Evolutionary conservation across 1,140 invertebrate genomes (phyloP), one percentile per base, ranked within the genome.

Genomic region (Sarcophaga bullata): DNA sequence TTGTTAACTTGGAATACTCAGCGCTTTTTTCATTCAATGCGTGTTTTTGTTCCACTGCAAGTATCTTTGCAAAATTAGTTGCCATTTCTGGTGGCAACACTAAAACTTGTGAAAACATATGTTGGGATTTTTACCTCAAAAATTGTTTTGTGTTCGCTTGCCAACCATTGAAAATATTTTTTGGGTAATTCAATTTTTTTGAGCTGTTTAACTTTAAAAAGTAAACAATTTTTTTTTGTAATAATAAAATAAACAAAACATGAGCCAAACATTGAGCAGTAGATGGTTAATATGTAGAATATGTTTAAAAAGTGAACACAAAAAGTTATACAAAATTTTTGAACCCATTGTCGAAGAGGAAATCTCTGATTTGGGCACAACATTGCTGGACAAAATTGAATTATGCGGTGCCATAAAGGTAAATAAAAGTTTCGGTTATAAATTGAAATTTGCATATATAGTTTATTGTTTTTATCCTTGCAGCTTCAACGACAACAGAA

Each of bases 311-410:
- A 58, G 82, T 13, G 85, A 86, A 5, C 83, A 85, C 46, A 83
- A 83, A 9, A 86, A 87, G n/a, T 82, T 86, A 10, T 83, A 84
- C 58, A 15, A 84, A 85, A 81, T 81, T 86, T 50, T 82, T 83
- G 1, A 76, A 76, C 9, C 48, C n/a, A 0, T 81, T 85, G 47
- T 37, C 19, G 72, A 47, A 11, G 78, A 81, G 54, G 37, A 82
- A 73, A 82, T 81, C 19, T n/a, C 17, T 9, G 82, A 84, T 11
- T 81, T 48, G 19, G 83, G 83, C 6, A 73, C 37, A 25, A 73
- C n/a, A 49, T 37, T 84, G 11, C 17, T 13, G 47, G 81, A 82
- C n/a, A 46, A 82, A 48, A 82, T 25, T 48, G 68, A 46, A 13
- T 17, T 68, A 49, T 81, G 58, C 9, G 52, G 9, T 15, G 47